Conservation (phyloP, 2,113 vertebrate genomes). For the Chunga burmeisteri region DNA sequence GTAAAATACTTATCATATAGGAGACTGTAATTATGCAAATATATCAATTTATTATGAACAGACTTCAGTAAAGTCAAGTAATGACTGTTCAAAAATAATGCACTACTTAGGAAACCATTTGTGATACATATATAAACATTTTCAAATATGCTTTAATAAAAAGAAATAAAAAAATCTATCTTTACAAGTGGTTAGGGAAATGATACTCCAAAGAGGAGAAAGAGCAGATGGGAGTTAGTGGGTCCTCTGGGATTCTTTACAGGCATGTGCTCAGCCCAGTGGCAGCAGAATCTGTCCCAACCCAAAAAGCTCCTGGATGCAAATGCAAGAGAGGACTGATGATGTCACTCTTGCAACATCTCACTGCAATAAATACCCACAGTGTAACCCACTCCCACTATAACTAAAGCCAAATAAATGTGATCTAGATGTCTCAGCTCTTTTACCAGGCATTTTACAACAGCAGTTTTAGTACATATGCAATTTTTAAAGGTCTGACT, state of each 20-base stretch:
- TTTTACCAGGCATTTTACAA: not conserved
- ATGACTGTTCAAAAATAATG: not conserved
- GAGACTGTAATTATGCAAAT: conserved; percentile 11
- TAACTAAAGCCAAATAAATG: not conserved
- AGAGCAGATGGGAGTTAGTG: not conserved
- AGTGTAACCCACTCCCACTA: not conserved
- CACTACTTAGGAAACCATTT: not conserved
- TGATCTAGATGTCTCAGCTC: not conserved
- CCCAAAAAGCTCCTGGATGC: not conserved
- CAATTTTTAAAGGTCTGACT: not conserved
- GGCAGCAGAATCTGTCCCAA: not conserved
- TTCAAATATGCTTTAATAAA: not conserved
- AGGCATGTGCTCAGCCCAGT: not conserved
- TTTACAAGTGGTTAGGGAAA: not conserved
- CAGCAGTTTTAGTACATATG: not conserved
- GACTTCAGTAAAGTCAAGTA: not conserved
- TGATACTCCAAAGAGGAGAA: not conserved
- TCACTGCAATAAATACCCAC: not conserved
- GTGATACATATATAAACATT: not conserved
- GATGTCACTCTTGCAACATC: not conserved
- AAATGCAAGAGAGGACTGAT: not conserved
- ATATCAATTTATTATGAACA: not conserved
- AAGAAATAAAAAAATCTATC: not conserved
- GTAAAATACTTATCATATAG: not conserved
- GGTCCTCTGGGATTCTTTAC: not conserved